These are phyloP conservation scores for Lonchura striata DNA, from an alignment of 2,113 vertebrate species.

Conservation along the genomic window DNA sequence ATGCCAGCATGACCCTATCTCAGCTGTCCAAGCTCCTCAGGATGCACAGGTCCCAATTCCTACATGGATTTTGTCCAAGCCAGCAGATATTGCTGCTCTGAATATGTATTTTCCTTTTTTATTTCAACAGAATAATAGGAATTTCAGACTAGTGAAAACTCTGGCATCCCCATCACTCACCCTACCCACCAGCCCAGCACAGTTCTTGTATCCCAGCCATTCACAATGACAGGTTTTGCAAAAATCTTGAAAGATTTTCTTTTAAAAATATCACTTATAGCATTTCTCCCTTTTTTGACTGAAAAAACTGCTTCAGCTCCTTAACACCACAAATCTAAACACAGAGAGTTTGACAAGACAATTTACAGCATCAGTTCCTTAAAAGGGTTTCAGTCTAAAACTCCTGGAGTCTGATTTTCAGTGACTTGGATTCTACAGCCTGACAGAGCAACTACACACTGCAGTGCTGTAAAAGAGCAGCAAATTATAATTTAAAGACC, in stretches of 20 bases:
- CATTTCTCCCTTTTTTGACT: neutral
- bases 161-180: neutral
- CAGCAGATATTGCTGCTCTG: neutral
- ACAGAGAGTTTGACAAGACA: neutral
- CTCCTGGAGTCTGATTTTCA: neutral
- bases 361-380: neutral
- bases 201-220: neutral
- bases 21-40: neutral
- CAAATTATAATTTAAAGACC: neutral
- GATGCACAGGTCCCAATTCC: neutral
- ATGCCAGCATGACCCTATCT: neutral
- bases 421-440: neutral
- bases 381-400: neutral
- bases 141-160: neutral
- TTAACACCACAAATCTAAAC: neutral
- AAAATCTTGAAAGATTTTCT: neutral
- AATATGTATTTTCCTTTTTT: neutral
- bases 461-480: neutral
- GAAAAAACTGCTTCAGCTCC: neutral
- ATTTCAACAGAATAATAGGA: neutral
- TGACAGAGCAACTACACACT: neutral
- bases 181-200: neutral
- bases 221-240: neutral
- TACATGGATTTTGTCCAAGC: neutral
- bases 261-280: neutral